Evolutionary conservation across 2,113 vertebrate genomes (phyloP).

Genomic region (Ceuthmochares aereus): DNA sequence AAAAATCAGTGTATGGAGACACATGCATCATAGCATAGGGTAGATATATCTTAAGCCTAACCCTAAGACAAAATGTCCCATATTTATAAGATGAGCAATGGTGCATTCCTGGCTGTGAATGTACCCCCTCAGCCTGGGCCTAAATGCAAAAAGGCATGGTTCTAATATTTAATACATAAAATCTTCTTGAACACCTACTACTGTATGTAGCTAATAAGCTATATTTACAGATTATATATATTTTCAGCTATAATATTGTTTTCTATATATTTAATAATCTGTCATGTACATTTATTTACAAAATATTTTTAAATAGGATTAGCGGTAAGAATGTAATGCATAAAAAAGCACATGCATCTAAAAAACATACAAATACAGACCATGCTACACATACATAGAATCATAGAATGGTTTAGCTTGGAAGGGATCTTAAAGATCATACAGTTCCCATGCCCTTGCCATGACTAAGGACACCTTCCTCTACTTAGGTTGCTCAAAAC

Average conservation of each 20-base stretch:
- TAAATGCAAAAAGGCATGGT: fast-evolving
- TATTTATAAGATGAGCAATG: fast-evolving
- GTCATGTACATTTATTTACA: background rate
- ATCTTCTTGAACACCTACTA: background rate
- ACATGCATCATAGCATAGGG: fast-evolving
- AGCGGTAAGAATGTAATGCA: background rate
- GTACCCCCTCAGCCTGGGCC: background rate
- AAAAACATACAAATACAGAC: background rate
- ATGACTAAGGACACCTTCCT: too few species aligned
- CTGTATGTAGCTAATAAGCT: background rate
- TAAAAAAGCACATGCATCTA: background rate
- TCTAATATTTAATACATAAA: background rate
- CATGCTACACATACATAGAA: background rate
- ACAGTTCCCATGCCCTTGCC: too few species aligned
- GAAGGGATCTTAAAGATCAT: too few species aligned
- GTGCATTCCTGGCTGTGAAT: background rate
- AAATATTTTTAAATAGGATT: background rate
- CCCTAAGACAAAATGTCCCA: fast-evolving
- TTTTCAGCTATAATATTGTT: background rate
- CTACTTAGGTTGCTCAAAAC: too few species aligned
- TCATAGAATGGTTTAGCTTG: too few species aligned
- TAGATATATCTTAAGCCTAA: background rate
- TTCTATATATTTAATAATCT: background rate
- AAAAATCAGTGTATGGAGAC: background rate
- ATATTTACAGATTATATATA: background rate